Evolutionary conservation across 92 coral and sea anemone genomes (phyloP).

Genomic region (Micromussa lordhowensis): DNA sequence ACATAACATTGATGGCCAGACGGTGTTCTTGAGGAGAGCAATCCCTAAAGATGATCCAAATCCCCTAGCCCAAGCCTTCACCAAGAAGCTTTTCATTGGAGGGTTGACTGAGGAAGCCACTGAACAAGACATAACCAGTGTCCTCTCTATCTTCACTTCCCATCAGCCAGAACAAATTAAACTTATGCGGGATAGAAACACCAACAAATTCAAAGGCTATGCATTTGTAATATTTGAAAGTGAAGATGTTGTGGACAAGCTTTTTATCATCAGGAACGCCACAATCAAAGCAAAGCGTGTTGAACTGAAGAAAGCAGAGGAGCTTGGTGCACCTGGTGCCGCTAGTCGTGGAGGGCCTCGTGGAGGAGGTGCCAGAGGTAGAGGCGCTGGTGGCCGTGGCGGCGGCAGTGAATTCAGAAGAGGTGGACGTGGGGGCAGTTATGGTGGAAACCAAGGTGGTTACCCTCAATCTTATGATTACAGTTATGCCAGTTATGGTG

Average conservation of each 20-base stretch:
- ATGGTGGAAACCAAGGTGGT: slow-evolving; percentile 23
- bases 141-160: slow-evolving; percentile 70
- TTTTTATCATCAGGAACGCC: slow-evolving; percentile 77
- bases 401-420: slow-evolving; percentile 59
- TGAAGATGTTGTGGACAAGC: slow-evolving; percentile 93
- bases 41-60: slow-evolving; percentile 92
- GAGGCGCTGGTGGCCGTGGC: slow-evolving; percentile 43
- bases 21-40: slow-evolving; percentile 83
- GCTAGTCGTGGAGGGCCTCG: slow-evolving; percentile 72
- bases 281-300: slow-evolving; percentile 68
- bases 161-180: slow-evolving; percentile 66
- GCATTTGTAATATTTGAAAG: slow-evolving; percentile 79
- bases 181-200: slow-evolving; percentile 68
- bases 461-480: slow-evolving; percentile 26
- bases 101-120: slow-evolving; percentile 81
- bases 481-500: slow-evolving; percentile 49
- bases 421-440: slow-evolving; percentile 53
- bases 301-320: slow-evolving; percentile 96
- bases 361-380: slow-evolving; percentile 46
- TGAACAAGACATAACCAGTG: slow-evolving; percentile 72
- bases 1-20: slow-evolving; percentile 77
- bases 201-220: slow-evolving; percentile 80
- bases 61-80: slow-evolving; percentile 77
- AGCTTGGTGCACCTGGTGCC: slow-evolving; percentile 64
- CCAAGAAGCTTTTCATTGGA: slow-evolving; percentile 94